Percentiles rank a stretch among this genome's conserved stretches.
Evolutionary conservation across 1,140 invertebrate species (phyloP).

Genomic region (Pachypsylla venusta): DNA sequence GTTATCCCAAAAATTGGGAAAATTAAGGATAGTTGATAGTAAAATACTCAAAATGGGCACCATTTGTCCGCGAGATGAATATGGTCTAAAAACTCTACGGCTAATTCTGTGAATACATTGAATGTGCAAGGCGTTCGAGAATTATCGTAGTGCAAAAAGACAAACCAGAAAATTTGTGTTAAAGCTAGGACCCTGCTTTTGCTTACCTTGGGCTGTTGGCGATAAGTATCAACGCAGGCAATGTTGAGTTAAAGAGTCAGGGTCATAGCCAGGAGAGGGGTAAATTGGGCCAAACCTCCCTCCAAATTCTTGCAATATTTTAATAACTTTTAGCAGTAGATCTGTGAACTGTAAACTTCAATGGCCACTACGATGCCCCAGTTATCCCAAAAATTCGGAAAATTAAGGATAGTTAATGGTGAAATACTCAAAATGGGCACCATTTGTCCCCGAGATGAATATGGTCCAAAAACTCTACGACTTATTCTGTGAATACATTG

Average conservation of each 20-base stretch:
- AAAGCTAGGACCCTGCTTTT: background rate
- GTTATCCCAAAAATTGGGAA: background rate
- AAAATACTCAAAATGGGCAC: background rate
- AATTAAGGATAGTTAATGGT: background rate
- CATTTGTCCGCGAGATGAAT: background rate
- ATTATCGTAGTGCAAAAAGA: too few relatives aligned
- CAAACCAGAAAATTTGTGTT: too few relatives aligned
- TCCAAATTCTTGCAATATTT: too few relatives aligned
- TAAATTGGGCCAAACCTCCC: too few relatives aligned
- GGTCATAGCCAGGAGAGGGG: too few relatives aligned
- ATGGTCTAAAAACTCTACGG: background rate
- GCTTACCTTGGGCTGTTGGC: constrained; percentile 46
- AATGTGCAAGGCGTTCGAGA: background rate
- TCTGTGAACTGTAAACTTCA: too few relatives aligned
- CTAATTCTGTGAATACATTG: background rate
- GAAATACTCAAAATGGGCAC: background rate
- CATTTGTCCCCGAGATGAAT: background rate
- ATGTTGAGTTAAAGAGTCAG: constrained; percentile 63
- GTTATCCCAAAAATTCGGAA: background rate
- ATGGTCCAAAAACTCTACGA: background rate
- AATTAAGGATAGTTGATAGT: background rate
- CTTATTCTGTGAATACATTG: background rate
- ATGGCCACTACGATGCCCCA: background rate
- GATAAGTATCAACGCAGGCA: constrained; percentile 71
- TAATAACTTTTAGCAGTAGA: too few relatives aligned